Percentiles rank a stretch among this genome's conserved stretches.
Evolutionary conservation across 92 coral and sea anemone species (phyloP).

Genomic region (Palythoa heliodiscus): DNA sequence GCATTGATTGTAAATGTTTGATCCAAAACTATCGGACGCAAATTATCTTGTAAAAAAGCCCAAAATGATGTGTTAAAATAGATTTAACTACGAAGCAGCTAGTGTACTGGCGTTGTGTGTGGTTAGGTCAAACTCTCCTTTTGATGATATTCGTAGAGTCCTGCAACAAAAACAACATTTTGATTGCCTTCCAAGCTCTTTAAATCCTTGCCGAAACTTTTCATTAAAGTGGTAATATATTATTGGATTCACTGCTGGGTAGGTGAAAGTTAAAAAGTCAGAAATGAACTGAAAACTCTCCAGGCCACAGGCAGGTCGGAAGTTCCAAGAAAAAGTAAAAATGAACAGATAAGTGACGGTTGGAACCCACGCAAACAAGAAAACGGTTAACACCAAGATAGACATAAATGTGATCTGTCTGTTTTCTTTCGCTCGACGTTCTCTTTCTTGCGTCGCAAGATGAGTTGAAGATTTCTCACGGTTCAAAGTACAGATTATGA

Average conservation of each 20-base stretch:
- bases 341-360: conserved; percentile 11
- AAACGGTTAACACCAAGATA: conserved; percentile 8
- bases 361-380: conserved; percentile 24
- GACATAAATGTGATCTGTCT: conserved; percentile 39
- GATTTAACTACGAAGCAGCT: background rate
- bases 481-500: conserved; percentile 31
- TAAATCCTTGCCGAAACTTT: conserved; percentile 34
- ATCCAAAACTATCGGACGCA: no score
- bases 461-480: conserved; percentile 31
- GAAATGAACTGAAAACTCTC: conserved; percentile 21
- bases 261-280: conserved; percentile 32
- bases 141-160: conserved; percentile 18
- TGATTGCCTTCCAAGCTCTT: background rate
- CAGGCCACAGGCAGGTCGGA: background rate
- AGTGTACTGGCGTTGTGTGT: no score
- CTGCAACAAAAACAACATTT: conserved; percentile 1
- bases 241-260: conserved; percentile 37
- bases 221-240: conserved; percentile 28
- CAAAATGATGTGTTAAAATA: background rate
- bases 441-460: conserved; percentile 21
- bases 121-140: conserved; percentile 13
- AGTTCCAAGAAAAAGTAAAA: conserved; percentile 31
- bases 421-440: conserved; percentile 38
- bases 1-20: no score
- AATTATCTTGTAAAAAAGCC: no score